phyloP scores from a whole-genome alignment of 2,113 vertebrate genomes.

The Antigone vipio region DNA sequence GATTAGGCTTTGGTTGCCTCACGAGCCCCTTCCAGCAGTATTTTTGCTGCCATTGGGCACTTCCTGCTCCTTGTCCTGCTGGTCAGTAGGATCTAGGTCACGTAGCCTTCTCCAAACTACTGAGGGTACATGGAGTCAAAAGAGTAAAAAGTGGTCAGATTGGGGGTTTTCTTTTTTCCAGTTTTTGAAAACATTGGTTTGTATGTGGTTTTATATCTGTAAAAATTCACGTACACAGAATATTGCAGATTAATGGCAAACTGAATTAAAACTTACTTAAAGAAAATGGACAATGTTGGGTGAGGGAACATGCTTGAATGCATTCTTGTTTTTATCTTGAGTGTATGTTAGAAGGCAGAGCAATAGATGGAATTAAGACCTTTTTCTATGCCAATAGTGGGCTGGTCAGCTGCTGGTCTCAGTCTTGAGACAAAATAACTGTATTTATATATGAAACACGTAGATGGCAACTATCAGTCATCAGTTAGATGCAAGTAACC shows the following conservation, averaged over 20 bases:
- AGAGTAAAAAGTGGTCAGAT: not conserved
- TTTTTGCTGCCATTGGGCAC: not conserved
- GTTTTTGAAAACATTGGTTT: not conserved
- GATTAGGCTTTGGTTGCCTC: not conserved
- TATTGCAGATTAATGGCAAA: not conserved
- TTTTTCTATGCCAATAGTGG: not conserved
- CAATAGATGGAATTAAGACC: not conserved
- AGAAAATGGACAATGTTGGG: not conserved
- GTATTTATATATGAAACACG: not conserved
- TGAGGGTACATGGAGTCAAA: not conserved
- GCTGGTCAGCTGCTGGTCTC: not conserved
- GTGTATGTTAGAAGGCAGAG: not conserved
- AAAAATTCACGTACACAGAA: not conserved
- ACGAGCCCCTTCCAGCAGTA: not conserved
- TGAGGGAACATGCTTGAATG: not conserved
- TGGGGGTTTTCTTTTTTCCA: not conserved
- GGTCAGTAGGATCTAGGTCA: not conserved
- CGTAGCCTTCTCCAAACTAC: not conserved
- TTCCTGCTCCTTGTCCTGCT: not conserved
- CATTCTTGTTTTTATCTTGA: not conserved
- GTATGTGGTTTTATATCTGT: not conserved
- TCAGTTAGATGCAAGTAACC: not conserved
- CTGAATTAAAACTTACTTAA: not conserved
- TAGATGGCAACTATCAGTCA: not conserved
- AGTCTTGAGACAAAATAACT: not conserved